Percentiles rank a stretch among this genome's conserved stretches.
Conservation (phyloP, 2,888 invertebrate genomes). For the Sinohyriopsis cumingii region DNA sequence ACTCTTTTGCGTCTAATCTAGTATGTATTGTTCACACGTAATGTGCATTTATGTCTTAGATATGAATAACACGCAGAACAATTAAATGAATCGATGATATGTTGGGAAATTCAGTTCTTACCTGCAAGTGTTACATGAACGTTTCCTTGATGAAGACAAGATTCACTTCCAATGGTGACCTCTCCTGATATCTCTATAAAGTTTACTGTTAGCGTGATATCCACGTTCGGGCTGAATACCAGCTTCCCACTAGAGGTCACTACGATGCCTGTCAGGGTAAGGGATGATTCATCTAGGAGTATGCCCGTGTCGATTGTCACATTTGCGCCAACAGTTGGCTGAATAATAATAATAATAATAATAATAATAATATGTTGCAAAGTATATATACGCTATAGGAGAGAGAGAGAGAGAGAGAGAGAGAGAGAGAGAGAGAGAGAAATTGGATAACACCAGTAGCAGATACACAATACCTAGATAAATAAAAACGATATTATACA, state of each 20-base stretch:
- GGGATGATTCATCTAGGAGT: conserved; percentile 16
- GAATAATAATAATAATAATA: background rate
- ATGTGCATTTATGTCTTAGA: background rate
- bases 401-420: too few species aligned
- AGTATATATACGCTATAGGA: too few species aligned
- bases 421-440: too few species aligned
- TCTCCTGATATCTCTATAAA: conserved; percentile 4
- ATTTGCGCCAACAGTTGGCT: conserved; percentile 1
- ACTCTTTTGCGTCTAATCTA: too few species aligned
- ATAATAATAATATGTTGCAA: background rate
- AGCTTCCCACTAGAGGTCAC: conserved; percentile 20
- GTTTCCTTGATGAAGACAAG: background rate
- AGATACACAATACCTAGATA: too few species aligned
- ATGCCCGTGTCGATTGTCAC: conserved; percentile 10
- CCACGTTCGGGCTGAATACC: conserved; percentile 26
- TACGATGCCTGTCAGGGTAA: conserved; percentile 14
- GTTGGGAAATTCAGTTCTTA: background rate
- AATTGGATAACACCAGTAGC: too few species aligned
- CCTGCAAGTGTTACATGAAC: background rate
- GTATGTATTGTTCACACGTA: too few species aligned
- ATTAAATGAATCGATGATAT: background rate
- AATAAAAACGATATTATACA: too few species aligned
- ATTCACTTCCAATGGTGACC: conserved; percentile 1
- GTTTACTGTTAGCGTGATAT: conserved; percentile 13
- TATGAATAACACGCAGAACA: too few species aligned